Conservation (phyloP, 2,113 vertebrate species). For the Campylomormyrus tamandua region DNA sequence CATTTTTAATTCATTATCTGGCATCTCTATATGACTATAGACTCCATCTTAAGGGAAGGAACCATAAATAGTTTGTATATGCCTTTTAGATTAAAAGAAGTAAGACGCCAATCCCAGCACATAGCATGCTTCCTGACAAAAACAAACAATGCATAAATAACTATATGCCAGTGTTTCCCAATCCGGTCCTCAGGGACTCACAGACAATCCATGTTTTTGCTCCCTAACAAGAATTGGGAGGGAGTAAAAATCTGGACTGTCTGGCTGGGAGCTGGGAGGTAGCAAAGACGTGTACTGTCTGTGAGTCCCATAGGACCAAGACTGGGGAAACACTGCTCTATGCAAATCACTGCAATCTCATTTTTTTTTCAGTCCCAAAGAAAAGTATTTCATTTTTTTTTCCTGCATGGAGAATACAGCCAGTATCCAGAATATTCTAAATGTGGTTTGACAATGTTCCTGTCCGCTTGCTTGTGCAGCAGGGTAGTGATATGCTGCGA, state of each 20-base stretch:
- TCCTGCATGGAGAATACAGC: background rate
- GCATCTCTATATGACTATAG: background rate
- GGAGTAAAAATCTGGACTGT: background rate
- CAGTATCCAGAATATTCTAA: background rate
- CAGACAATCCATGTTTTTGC: too few species aligned
- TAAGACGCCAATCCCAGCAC: background rate
- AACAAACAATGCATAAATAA: background rate
- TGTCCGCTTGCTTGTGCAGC: background rate
- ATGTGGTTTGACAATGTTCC: background rate
- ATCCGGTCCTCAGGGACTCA: background rate
- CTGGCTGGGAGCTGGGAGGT: background rate
- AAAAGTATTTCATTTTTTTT: background rate
- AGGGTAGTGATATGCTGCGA: background rate
- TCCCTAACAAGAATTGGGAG: background rate
- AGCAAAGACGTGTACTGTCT: background rate
- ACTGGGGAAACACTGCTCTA: background rate
- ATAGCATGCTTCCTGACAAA: background rate
- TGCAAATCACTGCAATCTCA: background rate
- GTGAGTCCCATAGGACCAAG: background rate
- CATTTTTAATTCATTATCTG: background rate
- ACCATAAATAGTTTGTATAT: background rate
- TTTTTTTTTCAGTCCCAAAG: background rate
- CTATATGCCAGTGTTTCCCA: background rate
- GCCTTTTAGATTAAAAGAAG: background rate
- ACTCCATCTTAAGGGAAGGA: background rate